These are phyloP conservation scores for Patiria miniata DNA, from an alignment of 35 echinoderm and acorn worm species.

Conservation along the genomic window DNA sequence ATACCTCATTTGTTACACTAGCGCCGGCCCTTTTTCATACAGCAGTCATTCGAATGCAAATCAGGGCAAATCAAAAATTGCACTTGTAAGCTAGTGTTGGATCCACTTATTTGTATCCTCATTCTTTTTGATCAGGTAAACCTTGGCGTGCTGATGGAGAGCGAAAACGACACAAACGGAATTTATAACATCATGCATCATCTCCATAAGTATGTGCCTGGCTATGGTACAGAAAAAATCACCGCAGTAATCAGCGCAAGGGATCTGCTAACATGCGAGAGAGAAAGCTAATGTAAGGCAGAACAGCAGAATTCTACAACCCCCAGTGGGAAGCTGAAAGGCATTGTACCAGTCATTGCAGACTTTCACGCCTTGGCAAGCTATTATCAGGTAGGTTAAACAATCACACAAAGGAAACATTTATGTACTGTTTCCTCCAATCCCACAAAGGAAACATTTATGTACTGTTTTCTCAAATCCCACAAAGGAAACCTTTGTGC, in stretches of 20 bases:
- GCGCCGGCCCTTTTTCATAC: too few relatives aligned
- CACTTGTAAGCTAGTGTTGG: too few relatives aligned
- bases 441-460: too few relatives aligned
- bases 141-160: conserved; percentile 38
- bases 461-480: conserved; percentile 20
- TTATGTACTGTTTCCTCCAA: conserved; percentile 20
- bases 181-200: conserved; percentile 56
- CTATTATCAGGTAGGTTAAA: conserved; percentile 27
- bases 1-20: too few relatives aligned
- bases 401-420: not conserved
- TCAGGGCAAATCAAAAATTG: too few relatives aligned
- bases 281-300: conserved; percentile 26
- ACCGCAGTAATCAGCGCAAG: conserved; percentile 29
- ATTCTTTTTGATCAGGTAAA: conserved; percentile 29
- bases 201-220: conserved; percentile 35
- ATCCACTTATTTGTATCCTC: not conserved
- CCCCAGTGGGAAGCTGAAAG: not conserved
- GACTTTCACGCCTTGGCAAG: conserved; percentile 51
- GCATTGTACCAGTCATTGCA: conserved; percentile 41
- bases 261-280: conserved; percentile 38
- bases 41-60: too few relatives aligned
- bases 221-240: conserved; percentile 3
- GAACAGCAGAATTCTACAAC: conserved; percentile 40
- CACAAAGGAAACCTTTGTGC: not conserved
- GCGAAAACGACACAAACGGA: conserved; percentile 32